Percentiles rank a stretch among this genome's conserved stretches.
Conservation (phyloP, 2,888 invertebrate genomes). For the Oconnorella tubifera region DNA sequence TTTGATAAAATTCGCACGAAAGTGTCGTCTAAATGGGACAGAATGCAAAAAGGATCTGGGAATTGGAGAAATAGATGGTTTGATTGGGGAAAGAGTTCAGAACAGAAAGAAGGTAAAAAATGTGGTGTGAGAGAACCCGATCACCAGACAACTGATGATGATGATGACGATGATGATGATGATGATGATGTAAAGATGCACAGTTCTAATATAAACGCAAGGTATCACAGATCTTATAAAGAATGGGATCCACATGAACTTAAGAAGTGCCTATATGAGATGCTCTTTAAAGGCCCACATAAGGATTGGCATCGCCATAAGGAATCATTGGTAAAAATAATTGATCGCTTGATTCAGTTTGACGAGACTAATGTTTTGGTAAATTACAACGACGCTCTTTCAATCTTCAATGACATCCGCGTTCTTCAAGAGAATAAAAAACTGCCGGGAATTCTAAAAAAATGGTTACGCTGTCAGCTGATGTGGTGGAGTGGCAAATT, state of each 20-base stretch:
- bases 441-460: neutral
- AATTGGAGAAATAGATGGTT: neutral
- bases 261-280: neutral
- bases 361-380: neutral
- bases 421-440: neutral
- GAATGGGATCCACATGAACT: too few relatives aligned
- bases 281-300: neutral
- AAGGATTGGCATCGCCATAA: neutral
- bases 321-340: neutral
- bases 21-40: constrained; percentile 15
- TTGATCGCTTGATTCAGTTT: neutral
- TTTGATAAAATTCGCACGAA: constrained; percentile 10
- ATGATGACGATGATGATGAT: too few relatives aligned
- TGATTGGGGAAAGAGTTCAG: neutral
- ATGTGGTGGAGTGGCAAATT: neutral
- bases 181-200: too few relatives aligned
- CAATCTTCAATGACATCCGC: neutral
- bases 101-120: too few relatives aligned
- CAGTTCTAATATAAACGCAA: too few relatives aligned
- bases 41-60: neutral
- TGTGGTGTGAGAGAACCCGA: too few relatives aligned
- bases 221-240: too few relatives aligned
- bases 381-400: neutral
- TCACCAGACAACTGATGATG: too few relatives aligned
- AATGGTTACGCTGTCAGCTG: neutral